Evolutionary conservation across 1,140 invertebrate species (phyloP).

Genomic region (Brachionus rotundiformis): DNA sequence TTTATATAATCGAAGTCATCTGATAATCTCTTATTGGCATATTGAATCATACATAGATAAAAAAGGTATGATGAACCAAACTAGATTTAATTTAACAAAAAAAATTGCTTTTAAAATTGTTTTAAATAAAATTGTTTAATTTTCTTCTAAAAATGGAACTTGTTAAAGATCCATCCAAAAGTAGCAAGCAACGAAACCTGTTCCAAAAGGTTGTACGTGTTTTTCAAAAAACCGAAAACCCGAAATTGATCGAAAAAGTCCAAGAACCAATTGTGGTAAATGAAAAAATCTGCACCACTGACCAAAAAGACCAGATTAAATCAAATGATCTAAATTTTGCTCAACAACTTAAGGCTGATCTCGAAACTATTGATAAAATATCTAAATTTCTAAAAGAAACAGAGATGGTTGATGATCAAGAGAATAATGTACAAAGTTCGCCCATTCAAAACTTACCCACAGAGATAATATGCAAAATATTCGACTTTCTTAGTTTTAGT

Average conservation of each 20-base stretch:
- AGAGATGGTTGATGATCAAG: background rate
- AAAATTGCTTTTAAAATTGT: background rate
- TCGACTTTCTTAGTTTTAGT: constrained; percentile 25
- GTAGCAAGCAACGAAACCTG: background rate
- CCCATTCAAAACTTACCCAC: constrained; percentile 3
- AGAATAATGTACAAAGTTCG: background rate
- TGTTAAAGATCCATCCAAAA: constrained; percentile 6
- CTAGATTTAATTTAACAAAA: background rate
- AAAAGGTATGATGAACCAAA: background rate
- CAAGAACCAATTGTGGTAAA: background rate
- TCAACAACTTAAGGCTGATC: background rate
- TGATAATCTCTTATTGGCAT: background rate
- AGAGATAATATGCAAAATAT: constrained; percentile 44
- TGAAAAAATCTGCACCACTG: background rate
- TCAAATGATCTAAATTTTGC: background rate
- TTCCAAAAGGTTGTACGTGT: background rate
- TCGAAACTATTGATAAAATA: constrained; percentile 9
- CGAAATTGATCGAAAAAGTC: background rate
- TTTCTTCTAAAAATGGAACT: constrained; percentile 4
- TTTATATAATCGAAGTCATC: background rate
- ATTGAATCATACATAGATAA: constrained; percentile 13
- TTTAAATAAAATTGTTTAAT: background rate
- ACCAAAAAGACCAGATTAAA: background rate
- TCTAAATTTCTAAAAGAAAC: constrained; percentile 33
- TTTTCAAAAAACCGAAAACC: background rate